Evolutionary conservation across 2,113 vertebrate species (phyloP).

Genomic region (Plestiodon gilberti): DNA sequence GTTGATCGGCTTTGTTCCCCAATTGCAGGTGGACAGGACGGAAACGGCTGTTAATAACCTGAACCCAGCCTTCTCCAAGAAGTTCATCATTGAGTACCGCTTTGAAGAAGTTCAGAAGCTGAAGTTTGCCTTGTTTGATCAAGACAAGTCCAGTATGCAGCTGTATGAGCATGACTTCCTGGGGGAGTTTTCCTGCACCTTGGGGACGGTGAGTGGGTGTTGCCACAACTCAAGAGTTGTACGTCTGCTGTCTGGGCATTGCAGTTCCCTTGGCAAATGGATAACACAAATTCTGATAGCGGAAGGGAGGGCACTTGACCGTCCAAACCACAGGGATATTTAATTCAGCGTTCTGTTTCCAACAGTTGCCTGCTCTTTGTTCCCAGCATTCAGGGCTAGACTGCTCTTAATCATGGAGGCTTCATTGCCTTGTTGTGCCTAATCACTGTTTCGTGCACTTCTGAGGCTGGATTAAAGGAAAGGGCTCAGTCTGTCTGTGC

Average conservation of each 20-base stretch:
- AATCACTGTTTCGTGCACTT: no score
- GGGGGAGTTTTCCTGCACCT: constrained; percentile 92
- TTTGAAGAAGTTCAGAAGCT: constrained; percentile 98
- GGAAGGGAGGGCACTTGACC: background rate
- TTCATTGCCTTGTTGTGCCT: no score
- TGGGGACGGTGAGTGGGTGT: constrained; percentile 85
- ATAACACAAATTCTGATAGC: background rate
- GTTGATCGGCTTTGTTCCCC: background rate
- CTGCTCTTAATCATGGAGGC: no score
- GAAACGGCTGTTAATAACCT: constrained; percentile 96
- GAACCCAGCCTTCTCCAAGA: constrained; percentile 94
- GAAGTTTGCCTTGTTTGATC: constrained; percentile 95
- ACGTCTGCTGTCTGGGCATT: background rate
- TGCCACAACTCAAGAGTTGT: background rate
- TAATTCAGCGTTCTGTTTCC: no score
- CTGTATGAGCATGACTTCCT: constrained; percentile 96
- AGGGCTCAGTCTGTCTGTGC: background rate
- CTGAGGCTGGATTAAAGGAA: constrained; percentile 24
- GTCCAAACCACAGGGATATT: background rate
- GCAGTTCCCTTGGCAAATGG: no score
- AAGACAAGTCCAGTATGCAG: constrained; percentile 93
- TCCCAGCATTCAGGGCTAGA: no score
- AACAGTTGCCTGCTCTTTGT: no score
- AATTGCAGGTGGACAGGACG: constrained; percentile 88
- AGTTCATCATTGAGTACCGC: constrained; percentile 94